These are phyloP conservation scores for Delia radicum DNA, from an alignment of 1,140 invertebrate species.

Conservation along the genomic window DNA sequence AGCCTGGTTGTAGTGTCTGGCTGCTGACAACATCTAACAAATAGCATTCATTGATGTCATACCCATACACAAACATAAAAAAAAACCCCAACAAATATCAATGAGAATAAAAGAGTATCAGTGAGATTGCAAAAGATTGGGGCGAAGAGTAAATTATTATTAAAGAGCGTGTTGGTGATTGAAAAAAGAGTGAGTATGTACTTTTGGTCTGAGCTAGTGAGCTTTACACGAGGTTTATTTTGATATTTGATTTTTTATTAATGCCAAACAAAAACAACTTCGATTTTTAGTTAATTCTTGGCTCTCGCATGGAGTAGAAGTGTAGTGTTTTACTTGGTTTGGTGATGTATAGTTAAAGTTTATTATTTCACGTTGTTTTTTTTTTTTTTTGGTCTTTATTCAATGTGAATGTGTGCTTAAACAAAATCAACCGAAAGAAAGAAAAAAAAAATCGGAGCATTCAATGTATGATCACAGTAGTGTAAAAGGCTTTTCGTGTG, in stretches of 20 bases:
- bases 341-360: background rate
- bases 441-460: background rate
- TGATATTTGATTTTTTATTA: background rate
- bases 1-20: background rate
- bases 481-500: background rate
- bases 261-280: conserved; percentile 12
- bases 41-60: background rate
- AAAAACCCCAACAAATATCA: background rate
- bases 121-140: background rate
- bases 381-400: background rate
- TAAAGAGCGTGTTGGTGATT: background rate
- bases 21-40: too few species aligned
- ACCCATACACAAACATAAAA: background rate
- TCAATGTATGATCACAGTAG: background rate
- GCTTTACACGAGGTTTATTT: background rate
- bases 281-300: conserved; percentile 18
- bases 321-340: background rate
- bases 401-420: background rate
- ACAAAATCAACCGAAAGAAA: background rate
- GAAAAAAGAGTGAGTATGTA: background rate
- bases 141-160: background rate
- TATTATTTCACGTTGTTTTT: background rate
- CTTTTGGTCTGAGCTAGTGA: too few species aligned
- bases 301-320: conserved; percentile 19
- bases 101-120: background rate